Percentiles rank a stretch among this genome's conserved stretches.
Evolutionary conservation across 2,888 invertebrate genomes (phyloP).

Genomic region (Scaptomyza parva): DNA sequence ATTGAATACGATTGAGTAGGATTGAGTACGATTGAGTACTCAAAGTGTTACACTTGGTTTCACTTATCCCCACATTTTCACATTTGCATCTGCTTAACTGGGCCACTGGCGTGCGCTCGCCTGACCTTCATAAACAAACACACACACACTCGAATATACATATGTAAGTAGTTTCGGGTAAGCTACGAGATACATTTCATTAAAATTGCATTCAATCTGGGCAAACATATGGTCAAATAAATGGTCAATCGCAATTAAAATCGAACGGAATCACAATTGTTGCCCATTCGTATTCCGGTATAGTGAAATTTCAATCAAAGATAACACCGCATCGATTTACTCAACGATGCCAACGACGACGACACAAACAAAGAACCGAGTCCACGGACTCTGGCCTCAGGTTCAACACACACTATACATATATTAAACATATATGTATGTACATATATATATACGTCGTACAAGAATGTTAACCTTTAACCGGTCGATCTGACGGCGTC

Average conservation of each 20-base stretch:
- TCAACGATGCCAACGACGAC: conserved; percentile 40
- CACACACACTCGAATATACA: not conserved
- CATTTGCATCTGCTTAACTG: conserved; percentile 45
- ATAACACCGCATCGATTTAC: conserved; percentile 54
- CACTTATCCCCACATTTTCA: conserved; percentile 35
- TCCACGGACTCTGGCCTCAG: conserved; percentile 35
- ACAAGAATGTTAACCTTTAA: conserved; percentile 63
- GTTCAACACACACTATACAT: conserved; percentile 12
- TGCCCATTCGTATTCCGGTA: conserved; percentile 44
- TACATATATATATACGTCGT: conserved; percentile 5
- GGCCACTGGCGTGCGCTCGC: conserved; percentile 18
- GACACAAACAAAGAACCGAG: conserved; percentile 39
- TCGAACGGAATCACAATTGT: conserved; percentile 37
- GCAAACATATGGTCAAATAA: conserved; percentile 23
- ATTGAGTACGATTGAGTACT: conserved; percentile 34
- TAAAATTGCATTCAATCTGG: conserved; percentile 31
- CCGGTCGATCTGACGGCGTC: conserved; percentile 65
- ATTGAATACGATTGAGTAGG: no score
- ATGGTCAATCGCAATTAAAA: conserved; percentile 50
- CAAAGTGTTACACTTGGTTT: conserved; percentile 17
- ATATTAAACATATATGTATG: conserved; percentile 3
- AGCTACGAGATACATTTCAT: conserved; percentile 9
- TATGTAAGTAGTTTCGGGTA: not conserved
- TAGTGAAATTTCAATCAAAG: conserved; percentile 64
- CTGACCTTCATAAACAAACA: conserved; percentile 10